Percentiles rank a stretch among this genome's conserved stretches.
phyloP scores from a whole-genome alignment of 1,140 invertebrate genomes.

The Drosophila saltans region DNA sequence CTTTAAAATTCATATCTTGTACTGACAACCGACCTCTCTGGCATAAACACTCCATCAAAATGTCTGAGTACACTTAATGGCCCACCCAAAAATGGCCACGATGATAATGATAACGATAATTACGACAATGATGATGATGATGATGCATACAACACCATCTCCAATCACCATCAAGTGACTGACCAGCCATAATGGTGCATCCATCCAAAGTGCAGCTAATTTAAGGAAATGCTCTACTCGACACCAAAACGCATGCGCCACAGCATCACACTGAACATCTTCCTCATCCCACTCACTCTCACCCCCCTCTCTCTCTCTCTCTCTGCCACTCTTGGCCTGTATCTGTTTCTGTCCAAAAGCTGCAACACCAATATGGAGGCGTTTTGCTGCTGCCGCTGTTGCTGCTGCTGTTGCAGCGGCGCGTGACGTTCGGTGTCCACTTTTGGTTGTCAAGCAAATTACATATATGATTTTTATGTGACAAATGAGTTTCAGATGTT shows the following conservation, averaged over 20 bases:
- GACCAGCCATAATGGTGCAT: slow-evolving; percentile 55
- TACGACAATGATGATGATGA: slow-evolving; percentile 36
- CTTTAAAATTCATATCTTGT: slow-evolving; percentile 55
- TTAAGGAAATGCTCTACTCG: slow-evolving; percentile 74
- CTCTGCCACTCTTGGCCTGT: not conserved
- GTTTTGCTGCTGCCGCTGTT: slow-evolving; percentile 59
- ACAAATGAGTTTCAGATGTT: slow-evolving; percentile 79
- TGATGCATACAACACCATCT: slow-evolving; percentile 26
- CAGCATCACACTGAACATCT: slow-evolving; percentile 10
- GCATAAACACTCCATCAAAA: slow-evolving; percentile 77
- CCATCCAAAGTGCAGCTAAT: slow-evolving; percentile 76
- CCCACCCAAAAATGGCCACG: slow-evolving; percentile 76
- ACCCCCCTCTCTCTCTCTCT: not conserved
- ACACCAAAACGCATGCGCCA: slow-evolving; percentile 54
- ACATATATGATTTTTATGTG: slow-evolving; percentile 82
- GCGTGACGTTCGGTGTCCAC: slow-evolving; percentile 73
- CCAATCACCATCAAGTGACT: slow-evolving; percentile 38
- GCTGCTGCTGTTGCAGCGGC: slow-evolving; percentile 54
- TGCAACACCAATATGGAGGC: slow-evolving; percentile 76
- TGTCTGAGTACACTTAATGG: slow-evolving; percentile 65
- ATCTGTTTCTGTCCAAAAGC: slow-evolving; percentile 36
- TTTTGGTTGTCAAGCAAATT: slow-evolving; percentile 81
- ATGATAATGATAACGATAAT: slow-evolving; percentile 27
- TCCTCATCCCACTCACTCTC: not conserved
- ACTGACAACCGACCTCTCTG: slow-evolving; percentile 54